Evolutionary conservation across 1,140 invertebrate species (phyloP), one percentile per base, ranked within the genome.

Genomic region (Drosophila sturtevanti): DNA sequence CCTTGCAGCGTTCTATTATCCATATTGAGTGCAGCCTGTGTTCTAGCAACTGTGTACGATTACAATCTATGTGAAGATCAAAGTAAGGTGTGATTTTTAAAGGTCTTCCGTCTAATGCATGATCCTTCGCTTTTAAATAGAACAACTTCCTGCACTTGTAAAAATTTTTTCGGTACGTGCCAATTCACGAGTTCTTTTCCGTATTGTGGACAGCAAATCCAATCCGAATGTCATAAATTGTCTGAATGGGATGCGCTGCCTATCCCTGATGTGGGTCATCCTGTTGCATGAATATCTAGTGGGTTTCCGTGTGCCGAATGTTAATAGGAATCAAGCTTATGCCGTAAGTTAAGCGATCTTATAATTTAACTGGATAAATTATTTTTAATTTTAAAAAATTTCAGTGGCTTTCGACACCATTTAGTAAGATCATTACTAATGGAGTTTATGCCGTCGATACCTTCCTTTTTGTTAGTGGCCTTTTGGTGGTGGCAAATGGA

Each of bases 381-480:
- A 10, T 21, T 16, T 48, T 10, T 5, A n/a, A n/a, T 21, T 11
- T 10, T n/a, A 11, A 4, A 21, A 21, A 21, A 21, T 48, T 48
- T 11, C 31, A 85, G 79, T 92, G 35, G 93, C 58, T 2, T 64
- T 79, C 12, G 74, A 93, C 35, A 70, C 93, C 16, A 92, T 94
- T 6, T 66, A 93, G 93, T 2, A 94, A 94, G 73, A 92, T 94
- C 9, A 65, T 92, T 0, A 66, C 94, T 2, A 93, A 93, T 73
- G 94, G 93, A 2, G 92, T 94, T 0, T 97, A 97, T 91, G 96
- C 97, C 65, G 97, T 98, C 0, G 97, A 98, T 85, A 97, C 97
- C 0, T 98, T 98, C 92, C 98, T 98, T 93, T 96, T 97, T 82
- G 86, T 91, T 21, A 96, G 96, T 58, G 95, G 95, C 4, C 94